Evolutionary conservation across 1,140 invertebrate genomes (phyloP).

Genomic region (Halesus radiatus): DNA sequence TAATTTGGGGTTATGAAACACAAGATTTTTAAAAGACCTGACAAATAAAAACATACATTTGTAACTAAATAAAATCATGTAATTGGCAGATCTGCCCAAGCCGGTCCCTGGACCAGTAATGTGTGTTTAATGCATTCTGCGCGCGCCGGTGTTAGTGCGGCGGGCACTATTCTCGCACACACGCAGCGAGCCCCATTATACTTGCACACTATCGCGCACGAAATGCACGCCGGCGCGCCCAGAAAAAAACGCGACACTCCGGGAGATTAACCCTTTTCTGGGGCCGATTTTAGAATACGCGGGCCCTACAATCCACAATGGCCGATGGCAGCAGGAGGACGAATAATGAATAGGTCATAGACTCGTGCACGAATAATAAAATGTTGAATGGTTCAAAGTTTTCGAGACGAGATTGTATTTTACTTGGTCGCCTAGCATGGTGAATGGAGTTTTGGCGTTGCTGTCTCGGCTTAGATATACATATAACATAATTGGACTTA

Average conservation of each 20-base stretch:
- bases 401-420: no score
- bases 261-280: constrained; percentile 36
- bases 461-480: no score
- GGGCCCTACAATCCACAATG: not conserved
- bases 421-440: no score
- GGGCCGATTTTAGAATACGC: constrained; percentile 15
- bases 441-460: no score
- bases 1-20: no score
- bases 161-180: not conserved
- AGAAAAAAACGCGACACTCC: constrained; percentile 37
- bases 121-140: constrained; percentile 20
- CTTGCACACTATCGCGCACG: not conserved
- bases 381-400: no score
- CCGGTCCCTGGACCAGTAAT: constrained; percentile 1
- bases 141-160: not conserved
- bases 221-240: constrained; percentile 16
- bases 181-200: not conserved
- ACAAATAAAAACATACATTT: no score
- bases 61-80: no score
- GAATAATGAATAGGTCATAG: not conserved
- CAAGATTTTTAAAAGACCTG: no score
- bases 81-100: not conserved
- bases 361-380: no score
- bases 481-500: no score
- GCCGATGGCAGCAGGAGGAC: not conserved